A percentile compares a stretch with the other conserved stretches of the same genome.
phyloP scores from a whole-genome alignment of 2,113 vertebrate genomes.

The Sitta europaea region DNA sequence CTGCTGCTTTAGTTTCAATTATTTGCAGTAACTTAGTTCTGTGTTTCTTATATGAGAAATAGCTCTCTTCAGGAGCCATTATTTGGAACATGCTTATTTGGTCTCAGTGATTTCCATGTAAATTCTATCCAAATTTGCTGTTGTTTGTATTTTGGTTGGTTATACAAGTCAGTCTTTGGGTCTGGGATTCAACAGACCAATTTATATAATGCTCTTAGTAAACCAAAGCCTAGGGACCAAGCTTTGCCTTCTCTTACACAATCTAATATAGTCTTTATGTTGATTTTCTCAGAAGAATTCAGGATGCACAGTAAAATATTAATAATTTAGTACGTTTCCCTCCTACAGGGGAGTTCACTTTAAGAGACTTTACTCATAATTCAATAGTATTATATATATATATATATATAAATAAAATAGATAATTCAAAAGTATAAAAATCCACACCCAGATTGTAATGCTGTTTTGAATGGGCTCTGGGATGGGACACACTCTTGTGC shows the following conservation, averaged over 20 bases:
- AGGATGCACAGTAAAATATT: not conserved
- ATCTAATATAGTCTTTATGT: not conserved
- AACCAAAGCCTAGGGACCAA: not conserved
- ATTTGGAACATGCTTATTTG: not conserved
- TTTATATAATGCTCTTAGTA: not conserved
- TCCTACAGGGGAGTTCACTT: not conserved
- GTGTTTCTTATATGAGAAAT: not conserved
- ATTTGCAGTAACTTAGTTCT: not conserved
- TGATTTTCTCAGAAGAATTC: not conserved
- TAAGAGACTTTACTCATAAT: not conserved
- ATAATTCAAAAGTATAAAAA: not conserved
- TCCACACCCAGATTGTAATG: not conserved
- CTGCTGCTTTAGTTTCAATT: not conserved
- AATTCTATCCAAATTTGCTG: not conserved
- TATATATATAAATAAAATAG: too few relatives aligned
- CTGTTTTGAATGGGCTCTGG: not conserved
- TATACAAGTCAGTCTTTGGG: not conserved
- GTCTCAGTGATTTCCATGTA: not conserved
- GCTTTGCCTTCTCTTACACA: not conserved
- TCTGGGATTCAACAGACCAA: not conserved
- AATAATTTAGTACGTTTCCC: not conserved
- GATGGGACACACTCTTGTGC: not conserved
- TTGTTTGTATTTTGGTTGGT: not conserved
- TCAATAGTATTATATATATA: not conserved
- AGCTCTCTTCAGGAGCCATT: not conserved